Base-by-base conservation (phyloP, 2,888 invertebrate genomes). In the Periphyllus acericola region DNA sequence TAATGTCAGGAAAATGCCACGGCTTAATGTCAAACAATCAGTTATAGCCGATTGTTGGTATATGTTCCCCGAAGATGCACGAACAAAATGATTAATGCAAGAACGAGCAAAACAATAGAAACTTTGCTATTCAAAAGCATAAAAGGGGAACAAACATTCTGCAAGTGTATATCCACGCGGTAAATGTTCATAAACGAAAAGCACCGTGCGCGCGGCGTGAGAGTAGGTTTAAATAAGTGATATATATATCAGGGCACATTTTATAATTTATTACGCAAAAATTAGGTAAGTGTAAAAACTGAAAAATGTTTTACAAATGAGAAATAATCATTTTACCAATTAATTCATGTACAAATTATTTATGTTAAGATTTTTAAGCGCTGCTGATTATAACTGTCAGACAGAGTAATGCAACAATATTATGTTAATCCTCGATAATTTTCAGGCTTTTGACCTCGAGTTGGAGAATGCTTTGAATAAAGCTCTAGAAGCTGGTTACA, bases 401-500 rank as follows among this genome's bases (percentile, higher is more conserved):
- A 60, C 9, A 25, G n/a, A 60, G 1, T 17, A 52, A 52, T 52
- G 21, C 25, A 0, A 25, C 3, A 21, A 60, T 25, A 60, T 3
- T 29, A 17, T 72, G 60, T 87, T 76, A 71, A 85, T 86, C 11
- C 46, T 46, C 80, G 72, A 85, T 34, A 84, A 91, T 14, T 32
- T 52, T 19, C 32, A 88, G 91, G 90, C 91, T 3, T 87, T 87
- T 34, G 90, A 90, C 88, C 93, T 93, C 9, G 95, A 95, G 90
- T 91, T 96, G 85, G 95, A 95, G 91, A 91, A 92, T 71, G 95
- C 96, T 1, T 92, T 96, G 19, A 93, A 94, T 36, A 92, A 92
- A 90, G 96, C 96, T 4, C 94, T 96, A 84, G 95, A 95, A 90
- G 92, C 94, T 72, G 96, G 96, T 0, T 96, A 96, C 91, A 93